phyloP scores from a whole-genome alignment of 2,797 vertebrate species.

The Prionace glauca region DNA sequence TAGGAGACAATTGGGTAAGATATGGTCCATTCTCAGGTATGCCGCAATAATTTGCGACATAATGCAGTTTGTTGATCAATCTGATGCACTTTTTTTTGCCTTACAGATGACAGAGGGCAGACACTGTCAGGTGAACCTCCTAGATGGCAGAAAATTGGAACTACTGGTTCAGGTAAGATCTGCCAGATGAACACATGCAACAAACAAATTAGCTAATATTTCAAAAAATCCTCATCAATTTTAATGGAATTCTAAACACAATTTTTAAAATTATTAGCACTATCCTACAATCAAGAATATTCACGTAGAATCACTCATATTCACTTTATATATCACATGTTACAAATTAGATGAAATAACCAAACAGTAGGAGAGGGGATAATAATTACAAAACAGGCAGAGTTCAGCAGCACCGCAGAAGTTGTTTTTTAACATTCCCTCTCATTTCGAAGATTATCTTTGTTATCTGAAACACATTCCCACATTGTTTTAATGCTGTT shows the following conservation, averaged over 20 bases:
- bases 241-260: not conserved
- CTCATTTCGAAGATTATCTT: not conserved
- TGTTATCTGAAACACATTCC: not conserved
- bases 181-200: not conserved
- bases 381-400: not conserved
- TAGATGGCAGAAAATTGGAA: conserved; percentile 87
- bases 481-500: not conserved
- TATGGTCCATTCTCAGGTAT: conserved; percentile 42
- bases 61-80: conserved; percentile 42
- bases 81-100: conserved; percentile 27
- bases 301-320: not conserved
- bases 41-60: conserved; percentile 39
- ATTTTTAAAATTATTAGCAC: not conserved
- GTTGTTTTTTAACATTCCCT: not conserved
- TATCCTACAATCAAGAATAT: not conserved
- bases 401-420: not conserved
- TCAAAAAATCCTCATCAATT: not conserved
- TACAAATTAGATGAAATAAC: not conserved
- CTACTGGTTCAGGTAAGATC: conserved; percentile 87
- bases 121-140: conserved; percentile 84
- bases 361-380: not conserved
- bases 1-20: not conserved
- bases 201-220: not conserved
- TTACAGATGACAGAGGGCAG: conserved; percentile 93
- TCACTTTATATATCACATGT: not conserved